Conservation (phyloP, 1,140 invertebrate genomes). For the Drosophila leontia region DNA sequence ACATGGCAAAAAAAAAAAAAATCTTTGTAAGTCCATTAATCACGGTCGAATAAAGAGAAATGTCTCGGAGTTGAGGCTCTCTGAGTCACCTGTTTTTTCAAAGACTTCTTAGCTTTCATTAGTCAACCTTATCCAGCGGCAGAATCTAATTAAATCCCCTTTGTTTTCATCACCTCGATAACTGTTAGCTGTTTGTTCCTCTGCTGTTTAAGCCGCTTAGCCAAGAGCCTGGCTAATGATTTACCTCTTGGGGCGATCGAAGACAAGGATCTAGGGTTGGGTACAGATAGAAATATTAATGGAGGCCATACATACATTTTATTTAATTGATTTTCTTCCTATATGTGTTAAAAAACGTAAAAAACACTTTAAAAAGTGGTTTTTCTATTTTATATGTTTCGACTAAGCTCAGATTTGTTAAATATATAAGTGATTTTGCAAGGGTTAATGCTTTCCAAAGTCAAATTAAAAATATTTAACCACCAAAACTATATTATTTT, state of each 20-base stretch:
- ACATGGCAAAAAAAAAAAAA: constrained; percentile 21
- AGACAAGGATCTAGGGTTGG: neutral
- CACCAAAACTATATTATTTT: neutral
- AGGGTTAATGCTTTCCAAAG: too few species aligned
- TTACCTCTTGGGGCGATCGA: constrained; percentile 12
- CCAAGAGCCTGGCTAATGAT: constrained; percentile 34
- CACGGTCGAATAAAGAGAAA: constrained; percentile 50
- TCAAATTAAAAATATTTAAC: neutral
- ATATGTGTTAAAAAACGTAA: neutral
- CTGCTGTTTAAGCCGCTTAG: constrained; percentile 43
- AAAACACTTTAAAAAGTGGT: too few species aligned
- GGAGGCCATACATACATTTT: too few species aligned
- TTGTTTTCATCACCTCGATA: constrained; percentile 47
- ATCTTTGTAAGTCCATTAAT: constrained; percentile 77
- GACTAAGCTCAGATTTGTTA: neutral
- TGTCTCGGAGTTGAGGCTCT: constrained; percentile 28
- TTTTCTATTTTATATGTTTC: neutral
- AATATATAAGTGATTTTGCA: neutral
- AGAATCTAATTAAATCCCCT: constrained; percentile 57
- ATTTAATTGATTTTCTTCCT: neutral
- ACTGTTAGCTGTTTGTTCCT: constrained; percentile 50
- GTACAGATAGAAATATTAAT: constrained; percentile 9
- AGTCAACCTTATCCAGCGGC: constrained; percentile 45
- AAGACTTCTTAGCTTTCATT: constrained; percentile 43
- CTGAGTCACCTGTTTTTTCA: constrained; percentile 48